Evolutionary conservation across 2,888 invertebrate species (phyloP).

Genomic region (Idaea straminata): DNA sequence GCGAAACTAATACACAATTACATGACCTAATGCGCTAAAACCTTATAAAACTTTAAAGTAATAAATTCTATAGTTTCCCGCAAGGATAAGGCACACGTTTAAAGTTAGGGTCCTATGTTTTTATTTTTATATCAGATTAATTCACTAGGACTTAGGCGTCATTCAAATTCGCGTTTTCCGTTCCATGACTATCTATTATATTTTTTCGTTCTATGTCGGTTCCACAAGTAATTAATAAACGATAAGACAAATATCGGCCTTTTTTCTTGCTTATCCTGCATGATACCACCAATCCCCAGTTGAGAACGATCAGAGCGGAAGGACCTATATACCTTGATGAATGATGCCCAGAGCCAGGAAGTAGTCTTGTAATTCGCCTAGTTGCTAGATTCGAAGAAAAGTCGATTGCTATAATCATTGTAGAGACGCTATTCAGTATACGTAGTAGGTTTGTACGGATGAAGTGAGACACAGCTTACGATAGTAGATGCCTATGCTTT

Average conservation of each 20-base stretch:
- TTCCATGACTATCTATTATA: slow-evolving; percentile 39
- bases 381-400: slow-evolving; percentile 35
- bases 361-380: slow-evolving; percentile 24
- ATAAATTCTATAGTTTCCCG: not conserved
- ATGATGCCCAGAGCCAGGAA: slow-evolving; percentile 11
- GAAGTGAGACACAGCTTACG: slow-evolving; percentile 19
- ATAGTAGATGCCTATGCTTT: not conserved
- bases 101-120: slow-evolving; percentile 51
- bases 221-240: slow-evolving; percentile 71
- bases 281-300: slow-evolving; percentile 53
- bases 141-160: slow-evolving; percentile 46
- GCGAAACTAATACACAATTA: not conserved
- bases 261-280: slow-evolving; percentile 77
- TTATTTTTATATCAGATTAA: slow-evolving; percentile 71
- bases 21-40: not conserved
- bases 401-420: slow-evolving; percentile 34
- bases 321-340: not conserved
- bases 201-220: slow-evolving; percentile 63
- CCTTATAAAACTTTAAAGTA: not conserved
- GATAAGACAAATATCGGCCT: slow-evolving; percentile 69
- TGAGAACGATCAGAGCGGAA: slow-evolving; percentile 1
- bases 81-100: slow-evolving; percentile 24
- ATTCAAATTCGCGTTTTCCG: slow-evolving; percentile 49
- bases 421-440: slow-evolving; percentile 34
- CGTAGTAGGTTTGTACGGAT: slow-evolving; percentile 15